phyloP scores from a whole-genome alignment of 1,140 invertebrate species.

The Adelges cooleyi region DNA sequence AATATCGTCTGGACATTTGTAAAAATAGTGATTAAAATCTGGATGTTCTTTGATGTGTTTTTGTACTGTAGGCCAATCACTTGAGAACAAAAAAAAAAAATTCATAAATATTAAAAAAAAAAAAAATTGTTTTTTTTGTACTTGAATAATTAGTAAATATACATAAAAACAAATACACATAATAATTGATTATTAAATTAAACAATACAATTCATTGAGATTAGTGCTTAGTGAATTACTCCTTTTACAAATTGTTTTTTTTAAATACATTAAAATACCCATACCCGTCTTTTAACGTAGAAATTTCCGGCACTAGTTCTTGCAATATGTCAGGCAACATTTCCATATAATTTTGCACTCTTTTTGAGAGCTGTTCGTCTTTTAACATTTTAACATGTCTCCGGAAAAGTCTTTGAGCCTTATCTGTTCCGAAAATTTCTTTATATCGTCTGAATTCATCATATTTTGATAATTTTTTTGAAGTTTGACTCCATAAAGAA shows the following conservation, averaged over 20 bases:
- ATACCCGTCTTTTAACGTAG: constrained; percentile 60
- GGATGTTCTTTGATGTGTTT: constrained; percentile 72
- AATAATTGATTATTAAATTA: constrained; percentile 26
- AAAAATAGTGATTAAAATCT: constrained; percentile 83
- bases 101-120: not conserved
- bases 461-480: constrained; percentile 73
- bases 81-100: constrained; percentile 39
- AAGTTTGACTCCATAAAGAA: constrained; percentile 72
- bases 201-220: too few relatives aligned
- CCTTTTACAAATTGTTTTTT: too few relatives aligned
- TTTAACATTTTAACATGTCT: constrained; percentile 73
- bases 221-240: too few relatives aligned
- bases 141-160: not conserved
- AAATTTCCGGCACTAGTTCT: constrained; percentile 70
- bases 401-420: constrained; percentile 66
- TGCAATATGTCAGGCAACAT: constrained; percentile 66
- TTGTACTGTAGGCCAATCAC: constrained; percentile 76
- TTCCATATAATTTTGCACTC: constrained; percentile 69
- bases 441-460: constrained; percentile 85
- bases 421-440: constrained; percentile 78
- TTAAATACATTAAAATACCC: constrained; percentile 26
- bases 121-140: not conserved
- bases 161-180: not conserved
- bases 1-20: constrained; percentile 63
- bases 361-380: constrained; percentile 70